Evolutionary conservation across 1,140 invertebrate genomes (phyloP), one percentile per base, ranked within the genome.

Genomic region (Potamilus streckersoni): DNA sequence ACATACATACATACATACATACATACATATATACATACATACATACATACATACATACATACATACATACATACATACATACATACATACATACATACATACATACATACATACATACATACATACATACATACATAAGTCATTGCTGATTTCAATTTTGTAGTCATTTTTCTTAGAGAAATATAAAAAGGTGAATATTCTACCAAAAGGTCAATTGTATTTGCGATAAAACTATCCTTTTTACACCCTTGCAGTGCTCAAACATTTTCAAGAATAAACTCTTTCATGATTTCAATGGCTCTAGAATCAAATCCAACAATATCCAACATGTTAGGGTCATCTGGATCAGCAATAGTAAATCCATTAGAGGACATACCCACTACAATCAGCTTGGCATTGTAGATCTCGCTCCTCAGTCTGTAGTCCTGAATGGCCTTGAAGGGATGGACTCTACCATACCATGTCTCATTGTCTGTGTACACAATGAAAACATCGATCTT

Each of bases 271-370:
- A 72, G 71, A 16, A 82, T 69, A 73, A 88, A 88, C 20, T 82
- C 79, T 0, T 70, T 62, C 68, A 94, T 92, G 17, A 93, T 84
- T 79, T 91, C 89, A 55, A 93, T 92, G 59, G 92, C 91, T n/a
- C 90, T 90, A 17, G 89, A 87, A 79, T 94, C 93, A 82, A 94
- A 93, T 20, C 93, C 93, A 66, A 91, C 91, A 55, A 94, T 89
- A 73, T 92, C 92, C 67, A 94, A 82, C 86, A 93, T 93, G 60
- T 89, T 88, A 17, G 91, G 87, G 71, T 92, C 91, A 57, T 90
- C 85, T 20, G 91, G 86, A 78, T 91, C 87, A 80, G 92, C 87
- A 81, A 91, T 76, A 76, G 82, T 85, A 74, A 91, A 90, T 20
- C 83, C 85, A 23, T 87, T 90, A 67, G 86, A 88, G 74, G 89